A percentile compares a stretch with the other conserved stretches of the same genome.
phyloP scores from a whole-genome alignment of 2,113 vertebrate species.

The Trichechus manatus region DNA sequence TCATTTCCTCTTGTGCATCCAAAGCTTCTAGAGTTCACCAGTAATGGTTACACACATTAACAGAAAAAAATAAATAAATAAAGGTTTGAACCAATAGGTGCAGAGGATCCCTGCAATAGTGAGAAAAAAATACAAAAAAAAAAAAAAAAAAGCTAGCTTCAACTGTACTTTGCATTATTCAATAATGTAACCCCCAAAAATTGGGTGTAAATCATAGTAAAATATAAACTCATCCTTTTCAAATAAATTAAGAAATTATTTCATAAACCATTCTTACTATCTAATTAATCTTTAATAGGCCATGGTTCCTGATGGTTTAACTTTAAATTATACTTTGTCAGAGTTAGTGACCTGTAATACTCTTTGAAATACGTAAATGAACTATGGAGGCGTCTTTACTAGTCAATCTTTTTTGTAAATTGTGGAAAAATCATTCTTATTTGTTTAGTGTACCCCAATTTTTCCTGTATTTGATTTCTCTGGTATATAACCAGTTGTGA shows the following conservation, averaged over 20 bases:
- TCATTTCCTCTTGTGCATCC: not conserved
- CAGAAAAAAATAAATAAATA: not conserved
- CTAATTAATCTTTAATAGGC: conserved; percentile 56
- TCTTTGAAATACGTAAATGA: conserved; percentile 27
- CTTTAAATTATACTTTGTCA: conserved; percentile 70
- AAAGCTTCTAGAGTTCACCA: not conserved
- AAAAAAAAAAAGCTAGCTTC: not conserved
- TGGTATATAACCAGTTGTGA: not conserved
- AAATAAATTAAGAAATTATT: conserved; percentile 50
- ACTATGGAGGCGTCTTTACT: conserved; percentile 38
- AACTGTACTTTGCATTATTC: not conserved
- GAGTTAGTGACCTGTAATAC: conserved; percentile 44
- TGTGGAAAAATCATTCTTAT: not conserved
- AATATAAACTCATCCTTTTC: conserved; percentile 64
- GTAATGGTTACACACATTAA: not conserved
- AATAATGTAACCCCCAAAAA: not conserved
- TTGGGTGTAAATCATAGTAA: not conserved
- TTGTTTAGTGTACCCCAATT: conserved; percentile 19
- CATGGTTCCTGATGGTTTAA: conserved; percentile 24
- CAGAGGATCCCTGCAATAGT: not conserved
- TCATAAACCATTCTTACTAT: conserved; percentile 62
- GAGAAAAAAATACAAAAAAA: not conserved
- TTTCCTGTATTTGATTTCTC: conserved; percentile 1
- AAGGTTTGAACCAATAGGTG: not conserved
- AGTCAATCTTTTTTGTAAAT: not conserved